Evolutionary conservation across 2,113 vertebrate genomes (phyloP).

Genomic region (Aptenodytes forsteri): DNA sequence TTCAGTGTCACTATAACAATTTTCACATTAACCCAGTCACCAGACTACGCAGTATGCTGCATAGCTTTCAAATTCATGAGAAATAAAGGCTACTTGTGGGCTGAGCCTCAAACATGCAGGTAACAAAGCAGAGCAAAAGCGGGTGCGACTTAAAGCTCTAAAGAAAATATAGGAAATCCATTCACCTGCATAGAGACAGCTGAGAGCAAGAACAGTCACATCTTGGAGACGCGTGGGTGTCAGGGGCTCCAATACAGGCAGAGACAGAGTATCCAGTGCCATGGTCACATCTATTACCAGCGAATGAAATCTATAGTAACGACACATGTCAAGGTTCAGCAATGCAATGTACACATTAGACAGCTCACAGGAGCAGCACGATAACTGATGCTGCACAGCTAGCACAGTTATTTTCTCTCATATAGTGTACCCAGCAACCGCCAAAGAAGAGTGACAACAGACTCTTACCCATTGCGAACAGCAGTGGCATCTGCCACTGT

Average conservation of each 20-base stretch:
- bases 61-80: neutral
- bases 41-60: neutral
- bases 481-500: constrained; percentile 97
- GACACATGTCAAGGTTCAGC: neutral
- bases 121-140: neutral
- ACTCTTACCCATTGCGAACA: constrained; percentile 92
- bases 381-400: accelerated
- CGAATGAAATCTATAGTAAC: constrained; percentile 87
- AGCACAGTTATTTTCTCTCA: neutral
- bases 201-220: constrained; percentile 95
- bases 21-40: neutral
- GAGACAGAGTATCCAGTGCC: constrained; percentile 95
- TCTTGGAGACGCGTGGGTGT: constrained; percentile 92
- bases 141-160: neutral
- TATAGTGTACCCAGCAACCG: accelerated
- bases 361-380: neutral
- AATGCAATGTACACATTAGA: accelerated
- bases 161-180: neutral
- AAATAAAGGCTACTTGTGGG: neutral
- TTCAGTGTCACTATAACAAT: neutral
- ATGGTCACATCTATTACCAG: constrained; percentile 98
- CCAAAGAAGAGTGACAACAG: neutral
- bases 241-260: constrained; percentile 94
- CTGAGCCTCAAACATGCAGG: neutral
- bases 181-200: constrained; percentile 96